Conservation (phyloP, 2,113 vertebrate species). For the Todiramphus saurophagus region DNA sequence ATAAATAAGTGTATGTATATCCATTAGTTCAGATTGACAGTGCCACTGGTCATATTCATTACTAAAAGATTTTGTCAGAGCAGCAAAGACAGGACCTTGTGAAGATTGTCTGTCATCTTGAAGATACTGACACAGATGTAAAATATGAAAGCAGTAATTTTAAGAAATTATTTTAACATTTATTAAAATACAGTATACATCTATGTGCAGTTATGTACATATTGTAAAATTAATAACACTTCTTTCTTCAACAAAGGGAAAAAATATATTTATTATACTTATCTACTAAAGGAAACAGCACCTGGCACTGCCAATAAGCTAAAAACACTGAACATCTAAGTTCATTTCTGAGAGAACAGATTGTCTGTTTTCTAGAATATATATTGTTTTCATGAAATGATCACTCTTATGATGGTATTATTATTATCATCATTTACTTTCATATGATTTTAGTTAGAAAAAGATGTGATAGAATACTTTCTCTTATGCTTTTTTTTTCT, state of each 20-base stretch:
- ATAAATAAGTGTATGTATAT: neutral
- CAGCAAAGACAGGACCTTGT: neutral
- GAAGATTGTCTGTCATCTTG: neutral
- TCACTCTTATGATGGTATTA: neutral
- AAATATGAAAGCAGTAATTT: neutral
- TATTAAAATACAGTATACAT: neutral
- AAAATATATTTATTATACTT: neutral
- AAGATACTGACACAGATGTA: neutral
- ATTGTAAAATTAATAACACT: neutral
- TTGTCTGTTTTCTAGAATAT: neutral
- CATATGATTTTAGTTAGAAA: neutral
- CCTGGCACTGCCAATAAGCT: neutral
- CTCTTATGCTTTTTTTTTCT: neutral
- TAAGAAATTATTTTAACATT: neutral
- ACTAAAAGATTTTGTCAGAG: neutral
- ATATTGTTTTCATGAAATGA: neutral
- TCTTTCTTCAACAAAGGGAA: neutral
- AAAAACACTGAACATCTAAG: neutral
- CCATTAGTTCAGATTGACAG: neutral
- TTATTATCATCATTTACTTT: neutral
- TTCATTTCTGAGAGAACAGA: neutral
- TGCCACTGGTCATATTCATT: neutral
- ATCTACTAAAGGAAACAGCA: neutral
- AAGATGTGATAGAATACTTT: neutral
- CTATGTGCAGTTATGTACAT: neutral